A percentile compares a stretch with the other conserved stretches of the same genome.
phyloP scores from a whole-genome alignment of 2,888 invertebrate species.

The Dorcus hopei region DNA sequence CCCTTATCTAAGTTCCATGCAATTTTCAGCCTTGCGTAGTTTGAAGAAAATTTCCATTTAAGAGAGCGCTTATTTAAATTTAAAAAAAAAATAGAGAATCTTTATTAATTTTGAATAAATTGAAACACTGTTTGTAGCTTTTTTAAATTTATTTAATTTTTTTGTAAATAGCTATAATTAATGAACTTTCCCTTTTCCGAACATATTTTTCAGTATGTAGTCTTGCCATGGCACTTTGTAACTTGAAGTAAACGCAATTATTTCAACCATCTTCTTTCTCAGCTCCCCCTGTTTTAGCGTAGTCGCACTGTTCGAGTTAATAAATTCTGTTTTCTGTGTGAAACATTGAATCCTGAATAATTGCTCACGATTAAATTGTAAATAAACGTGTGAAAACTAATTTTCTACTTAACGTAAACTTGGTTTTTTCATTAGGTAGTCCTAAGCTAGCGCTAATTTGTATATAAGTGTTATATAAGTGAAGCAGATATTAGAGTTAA shows the following conservation, averaged over 20 bases:
- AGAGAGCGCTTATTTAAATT: not conserved
- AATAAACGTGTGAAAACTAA: slow-evolving; percentile 4
- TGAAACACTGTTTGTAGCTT: slow-evolving; percentile 7
- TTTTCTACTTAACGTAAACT: slow-evolving; percentile 5
- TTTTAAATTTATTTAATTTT: slow-evolving; percentile 8
- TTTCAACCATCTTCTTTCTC: not conserved
- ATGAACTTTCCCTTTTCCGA: slow-evolving; percentile 1
- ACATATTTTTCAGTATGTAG: slow-evolving; percentile 2
- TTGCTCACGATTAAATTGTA: slow-evolving; percentile 20
- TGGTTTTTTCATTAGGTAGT: slow-evolving; percentile 7
- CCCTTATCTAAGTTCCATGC: slow-evolving; percentile 67
- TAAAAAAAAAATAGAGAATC: not conserved
- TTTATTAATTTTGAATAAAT: not conserved
- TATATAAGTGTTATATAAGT: slow-evolving; percentile 15
- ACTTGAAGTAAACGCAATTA: slow-evolving; percentile 5
- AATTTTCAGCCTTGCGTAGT: not conserved
- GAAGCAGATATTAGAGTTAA: slow-evolving; percentile 5
- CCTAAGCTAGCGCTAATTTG: slow-evolving; percentile 8
- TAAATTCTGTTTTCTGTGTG: not conserved
- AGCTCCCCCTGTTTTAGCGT: not conserved
- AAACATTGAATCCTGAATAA: slow-evolving; percentile 14
- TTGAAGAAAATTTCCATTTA: slow-evolving; percentile 1
- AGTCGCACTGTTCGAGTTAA: not conserved
- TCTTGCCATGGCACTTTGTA: slow-evolving; percentile 7
- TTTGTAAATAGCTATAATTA: slow-evolving; percentile 9